Evolutionary conservation across 2,797 vertebrate genomes (phyloP).

Genomic region (Prunella strophiata): DNA sequence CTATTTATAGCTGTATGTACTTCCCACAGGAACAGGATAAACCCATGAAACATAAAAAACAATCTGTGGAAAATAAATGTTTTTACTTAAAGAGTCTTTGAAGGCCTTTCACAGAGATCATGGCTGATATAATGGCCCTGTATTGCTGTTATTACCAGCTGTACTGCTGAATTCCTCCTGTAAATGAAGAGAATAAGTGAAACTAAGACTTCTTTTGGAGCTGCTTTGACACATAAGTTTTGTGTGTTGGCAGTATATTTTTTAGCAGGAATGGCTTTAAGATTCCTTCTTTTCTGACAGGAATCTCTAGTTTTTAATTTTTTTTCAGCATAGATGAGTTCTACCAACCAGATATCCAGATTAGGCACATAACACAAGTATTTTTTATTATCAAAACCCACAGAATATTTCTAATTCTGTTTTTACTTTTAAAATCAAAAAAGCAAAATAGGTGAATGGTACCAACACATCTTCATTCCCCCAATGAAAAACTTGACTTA

Average conservation of each 20-base stretch:
- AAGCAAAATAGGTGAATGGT: background rate
- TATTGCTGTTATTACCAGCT: background rate
- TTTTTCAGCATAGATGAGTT: background rate
- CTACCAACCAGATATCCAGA: background rate
- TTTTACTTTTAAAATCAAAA: background rate
- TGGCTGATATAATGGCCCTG: fast-evolving
- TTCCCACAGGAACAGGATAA: background rate
- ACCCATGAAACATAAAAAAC: background rate
- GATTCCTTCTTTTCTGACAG: background rate
- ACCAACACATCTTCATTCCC: background rate
- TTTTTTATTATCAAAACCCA: background rate
- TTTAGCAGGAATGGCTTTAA: background rate
- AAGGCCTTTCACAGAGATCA: background rate
- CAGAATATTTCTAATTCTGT: background rate
- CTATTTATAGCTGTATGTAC: background rate
- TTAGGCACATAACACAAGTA: background rate
- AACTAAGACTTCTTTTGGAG: background rate
- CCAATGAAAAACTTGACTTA: background rate
- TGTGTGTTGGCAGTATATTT: background rate
- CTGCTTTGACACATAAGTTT: background rate
- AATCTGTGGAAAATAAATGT: background rate
- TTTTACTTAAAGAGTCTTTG: background rate
- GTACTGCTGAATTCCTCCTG: background rate
- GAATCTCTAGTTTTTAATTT: background rate
- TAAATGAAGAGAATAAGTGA: background rate